Conservation (phyloP, 2,888 invertebrate species). For the Acrobasis suavella region DNA sequence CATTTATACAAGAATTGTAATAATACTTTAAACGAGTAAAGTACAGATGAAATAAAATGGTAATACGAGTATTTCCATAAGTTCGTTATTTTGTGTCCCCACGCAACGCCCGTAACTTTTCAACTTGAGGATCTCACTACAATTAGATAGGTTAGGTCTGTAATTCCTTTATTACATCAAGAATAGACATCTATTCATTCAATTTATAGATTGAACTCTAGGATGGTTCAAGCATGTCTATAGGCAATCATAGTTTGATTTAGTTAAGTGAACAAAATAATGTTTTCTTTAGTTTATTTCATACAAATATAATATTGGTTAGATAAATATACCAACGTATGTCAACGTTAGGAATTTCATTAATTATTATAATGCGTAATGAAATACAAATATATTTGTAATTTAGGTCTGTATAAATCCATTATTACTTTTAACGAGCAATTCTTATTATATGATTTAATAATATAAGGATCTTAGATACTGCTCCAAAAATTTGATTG, state of each 20-base stretch:
- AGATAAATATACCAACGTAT: not conserved
- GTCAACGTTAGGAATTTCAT: too few species aligned
- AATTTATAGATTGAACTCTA: not conserved
- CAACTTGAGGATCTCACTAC: not conserved
- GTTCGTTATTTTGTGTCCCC: not conserved
- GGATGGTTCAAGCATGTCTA: not conserved
- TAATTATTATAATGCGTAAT: too few species aligned
- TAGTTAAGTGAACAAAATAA: not conserved
- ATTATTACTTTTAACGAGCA: too few species aligned
- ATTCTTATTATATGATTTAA: too few species aligned
- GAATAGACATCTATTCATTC: not conserved
- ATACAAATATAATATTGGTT: not conserved
- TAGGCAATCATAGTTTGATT: not conserved
- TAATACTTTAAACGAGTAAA: too few species aligned
- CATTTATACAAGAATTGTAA: too few species aligned
- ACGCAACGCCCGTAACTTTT: slow-evolving; percentile 9
- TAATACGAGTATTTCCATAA: not conserved
- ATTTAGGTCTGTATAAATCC: too few species aligned
- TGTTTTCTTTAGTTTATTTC: not conserved
- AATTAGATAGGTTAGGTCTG: slow-evolving; percentile 1
- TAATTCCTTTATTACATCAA: not conserved
- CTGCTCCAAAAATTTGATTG: too few species aligned
- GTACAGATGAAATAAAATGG: not conserved
- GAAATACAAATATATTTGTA: too few species aligned
- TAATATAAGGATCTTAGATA: too few species aligned